A percentile compares a stretch with the other conserved stretches of the same genome.
Conservation (phyloP, 2,888 invertebrate species). For the Clivina fossor region DNA sequence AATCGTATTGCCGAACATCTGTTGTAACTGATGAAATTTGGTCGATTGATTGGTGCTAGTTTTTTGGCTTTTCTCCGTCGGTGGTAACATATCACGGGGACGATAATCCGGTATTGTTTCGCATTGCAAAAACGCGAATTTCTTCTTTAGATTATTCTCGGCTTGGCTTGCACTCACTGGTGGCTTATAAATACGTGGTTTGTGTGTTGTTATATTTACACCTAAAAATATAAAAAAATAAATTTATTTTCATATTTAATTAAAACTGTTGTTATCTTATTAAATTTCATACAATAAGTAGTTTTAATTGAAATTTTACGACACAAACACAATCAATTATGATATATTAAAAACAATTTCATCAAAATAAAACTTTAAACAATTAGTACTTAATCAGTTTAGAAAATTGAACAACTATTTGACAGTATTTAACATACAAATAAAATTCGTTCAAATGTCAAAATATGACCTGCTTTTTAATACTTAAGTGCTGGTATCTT, state of each 20-base stretch:
- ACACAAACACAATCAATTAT: too few relatives aligned
- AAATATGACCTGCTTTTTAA: too few relatives aligned
- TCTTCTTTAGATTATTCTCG: constrained; percentile 79
- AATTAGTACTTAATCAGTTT: not conserved
- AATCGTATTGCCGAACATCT: constrained; percentile 68
- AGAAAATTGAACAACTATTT: not conserved
- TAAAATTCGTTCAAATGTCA: too few relatives aligned
- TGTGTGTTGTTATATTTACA: constrained; percentile 71
- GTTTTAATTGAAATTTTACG: too few relatives aligned
- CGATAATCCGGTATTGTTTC: constrained; percentile 86
- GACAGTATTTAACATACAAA: too few relatives aligned
- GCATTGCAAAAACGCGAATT: constrained; percentile 83
- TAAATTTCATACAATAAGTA: too few relatives aligned
- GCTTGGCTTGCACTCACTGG: constrained; percentile 58
- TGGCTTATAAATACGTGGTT: constrained; percentile 63
- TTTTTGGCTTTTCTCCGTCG: constrained; percentile 71
- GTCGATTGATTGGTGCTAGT: constrained; percentile 77
- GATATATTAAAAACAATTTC: not conserved
- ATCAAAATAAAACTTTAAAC: not conserved
- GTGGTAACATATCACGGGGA: constrained; percentile 63
- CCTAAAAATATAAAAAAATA: constrained; percentile 53
- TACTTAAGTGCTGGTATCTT: too few relatives aligned
- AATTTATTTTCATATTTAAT: constrained; percentile 66
- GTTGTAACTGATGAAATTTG: constrained; percentile 78
- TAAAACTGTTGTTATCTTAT: too few relatives aligned